These are phyloP conservation scores for Galagoides demidoff DNA, from an alignment of 2,797 vertebrate genomes.

Conservation along the genomic window DNA sequence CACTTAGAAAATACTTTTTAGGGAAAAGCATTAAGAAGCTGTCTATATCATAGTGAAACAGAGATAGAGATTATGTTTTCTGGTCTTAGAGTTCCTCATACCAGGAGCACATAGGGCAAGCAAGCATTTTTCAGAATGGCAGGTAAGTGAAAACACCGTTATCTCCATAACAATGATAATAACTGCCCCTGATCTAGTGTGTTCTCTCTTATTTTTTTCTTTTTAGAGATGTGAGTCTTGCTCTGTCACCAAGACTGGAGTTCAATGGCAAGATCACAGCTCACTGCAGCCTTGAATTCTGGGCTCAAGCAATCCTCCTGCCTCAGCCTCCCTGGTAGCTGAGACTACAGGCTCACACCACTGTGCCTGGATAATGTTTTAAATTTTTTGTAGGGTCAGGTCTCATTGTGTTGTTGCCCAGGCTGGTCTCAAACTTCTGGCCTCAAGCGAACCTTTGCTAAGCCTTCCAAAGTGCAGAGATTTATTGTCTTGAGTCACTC, in stretches of 20 bases:
- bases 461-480: not conserved
- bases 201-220: not conserved
- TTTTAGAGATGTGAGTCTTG: not conserved
- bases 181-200: not conserved
- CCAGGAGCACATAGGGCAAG: not conserved
- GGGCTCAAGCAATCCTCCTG: not conserved
- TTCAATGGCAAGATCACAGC: not conserved
- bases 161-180: not conserved
- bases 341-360: not conserved
- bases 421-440: not conserved
- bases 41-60: not conserved
- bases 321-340: not conserved
- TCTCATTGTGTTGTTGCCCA: not conserved
- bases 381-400: not conserved
- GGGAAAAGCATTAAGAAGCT: slow-evolving; percentile 1
- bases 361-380: not conserved
- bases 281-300: not conserved
- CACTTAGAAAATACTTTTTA: slow-evolving; percentile 26
- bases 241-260: not conserved
- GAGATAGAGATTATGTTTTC: not conserved
- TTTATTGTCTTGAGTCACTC: not conserved
- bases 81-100: not conserved
- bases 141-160: not conserved
- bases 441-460: not conserved
- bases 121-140: slow-evolving; percentile 24